Conservation (phyloP, 1,140 invertebrate species). For the Drusus annulatus region DNA sequence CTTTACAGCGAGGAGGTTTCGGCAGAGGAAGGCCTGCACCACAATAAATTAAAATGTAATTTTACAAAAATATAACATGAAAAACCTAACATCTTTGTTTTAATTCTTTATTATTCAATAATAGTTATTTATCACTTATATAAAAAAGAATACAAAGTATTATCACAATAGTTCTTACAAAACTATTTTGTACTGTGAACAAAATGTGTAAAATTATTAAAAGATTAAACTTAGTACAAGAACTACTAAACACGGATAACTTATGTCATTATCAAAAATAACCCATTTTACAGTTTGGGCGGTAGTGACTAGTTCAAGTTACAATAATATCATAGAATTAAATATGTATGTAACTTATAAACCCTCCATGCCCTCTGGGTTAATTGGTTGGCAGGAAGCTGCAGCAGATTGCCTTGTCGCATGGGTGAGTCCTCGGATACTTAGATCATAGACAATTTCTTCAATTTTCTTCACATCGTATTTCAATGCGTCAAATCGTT, state of each 20-base stretch:
- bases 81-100: conserved; percentile 32
- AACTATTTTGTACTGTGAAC: conserved; percentile 4
- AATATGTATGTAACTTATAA: no score
- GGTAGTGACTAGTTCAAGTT: no score
- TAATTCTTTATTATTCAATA: conserved; percentile 22
- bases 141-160: background rate
- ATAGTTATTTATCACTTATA: no score
- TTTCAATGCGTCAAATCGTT: conserved; percentile 91
- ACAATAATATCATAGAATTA: no score
- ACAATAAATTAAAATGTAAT: conserved; percentile 51
- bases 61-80: conserved; percentile 23
- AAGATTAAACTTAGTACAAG: no score
- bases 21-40: conserved; percentile 62
- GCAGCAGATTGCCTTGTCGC: background rate
- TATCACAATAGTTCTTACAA: background rate
- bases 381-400: no score
- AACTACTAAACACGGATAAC: no score
- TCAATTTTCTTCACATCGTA: conserved; percentile 96
- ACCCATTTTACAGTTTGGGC: no score
- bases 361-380: background rate
- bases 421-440: conserved; percentile 70
- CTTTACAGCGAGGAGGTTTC: conserved; percentile 68
- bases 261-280: no score
- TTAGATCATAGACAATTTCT: conserved; percentile 94
- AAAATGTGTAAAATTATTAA: background rate